Evolutionary conservation across 1,140 invertebrate species (phyloP), one percentile per base, ranked within the genome.

Genomic region (Belonocnema kinseyi): DNA sequence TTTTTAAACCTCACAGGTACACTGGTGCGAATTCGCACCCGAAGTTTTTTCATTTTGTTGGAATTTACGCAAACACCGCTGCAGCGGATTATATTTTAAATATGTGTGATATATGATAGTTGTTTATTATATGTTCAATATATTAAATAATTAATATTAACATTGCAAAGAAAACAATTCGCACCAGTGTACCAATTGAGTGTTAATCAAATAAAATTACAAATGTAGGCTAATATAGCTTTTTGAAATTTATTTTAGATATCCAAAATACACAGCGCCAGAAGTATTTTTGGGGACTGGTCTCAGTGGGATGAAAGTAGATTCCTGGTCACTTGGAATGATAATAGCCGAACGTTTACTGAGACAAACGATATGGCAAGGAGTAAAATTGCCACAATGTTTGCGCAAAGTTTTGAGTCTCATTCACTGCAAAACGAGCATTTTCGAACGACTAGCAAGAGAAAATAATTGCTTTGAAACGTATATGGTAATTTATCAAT

Each of bases 261-360:
- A 94, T 83, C 94, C 96, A 33, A 94, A 95, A 79, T 98, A 98
- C 88, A 93, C 96, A 79, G 94, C 97, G 70, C 98, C 98, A 3
- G 98, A 99, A 92, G 94, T 96, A 61, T 93, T 97, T 86, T 86
- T 96, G 14, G 93, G 92, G 77, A 82, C 89, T 76, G 92, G 93
- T 78, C 92, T 76, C 33, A 90, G 93, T 61, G 94, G 95, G 50
- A 92, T 93, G 5, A 96, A 97, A 91, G 94, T 94, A 56, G 98
- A 99, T 92, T 93, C 97, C 10, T 99, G 98, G 98, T 96, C 97
- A 4, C 90, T 98, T 75, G 98, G 97, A 61, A 95, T 99, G 33
- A 95, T 99, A 56, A 86, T 98, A 50, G 91, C 96, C 5, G 97
- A 99, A 91, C 87, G 97, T 14, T 90, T 95, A 81, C 89, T 97